phyloP scores from a whole-genome alignment of 1,140 invertebrate genomes.

The Drosophila watanabei region DNA sequence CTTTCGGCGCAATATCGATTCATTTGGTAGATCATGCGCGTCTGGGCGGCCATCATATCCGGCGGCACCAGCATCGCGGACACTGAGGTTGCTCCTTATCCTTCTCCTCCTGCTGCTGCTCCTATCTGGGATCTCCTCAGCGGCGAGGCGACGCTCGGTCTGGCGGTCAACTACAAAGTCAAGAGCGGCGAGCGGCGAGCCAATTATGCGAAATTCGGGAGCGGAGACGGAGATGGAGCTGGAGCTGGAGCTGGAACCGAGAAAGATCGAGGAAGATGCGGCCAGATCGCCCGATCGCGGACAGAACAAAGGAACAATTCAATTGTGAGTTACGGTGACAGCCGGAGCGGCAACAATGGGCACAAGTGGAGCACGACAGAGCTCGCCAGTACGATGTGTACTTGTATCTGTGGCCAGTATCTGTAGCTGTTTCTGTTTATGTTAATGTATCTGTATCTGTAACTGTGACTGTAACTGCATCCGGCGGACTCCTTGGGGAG shows the following conservation, averaged over 20 bases:
- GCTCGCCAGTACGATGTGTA: constrained; percentile 9
- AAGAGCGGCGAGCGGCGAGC: constrained; percentile 29
- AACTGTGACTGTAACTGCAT: constrained; percentile 4
- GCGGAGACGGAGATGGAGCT: neutral
- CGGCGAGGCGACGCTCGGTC: constrained; percentile 50
- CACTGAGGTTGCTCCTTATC: neutral
- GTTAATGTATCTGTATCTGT: constrained; percentile 9
- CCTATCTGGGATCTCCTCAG: neutral
- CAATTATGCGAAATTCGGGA: constrained; percentile 68
- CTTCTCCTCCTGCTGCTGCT: neutral
- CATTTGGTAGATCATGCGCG: constrained; percentile 96
- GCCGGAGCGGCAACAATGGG: constrained; percentile 64
- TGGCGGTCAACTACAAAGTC: constrained; percentile 60
- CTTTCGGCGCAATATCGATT: constrained; percentile 97
- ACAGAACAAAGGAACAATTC: constrained; percentile 79
- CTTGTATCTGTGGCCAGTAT: constrained; percentile 9
- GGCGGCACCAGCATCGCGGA: constrained; percentile 89
- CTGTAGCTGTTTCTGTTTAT: neutral
- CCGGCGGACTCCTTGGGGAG: constrained; percentile 20
- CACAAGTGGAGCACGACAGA: constrained; percentile 65
- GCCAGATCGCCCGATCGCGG: constrained; percentile 7
- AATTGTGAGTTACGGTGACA: constrained; percentile 82
- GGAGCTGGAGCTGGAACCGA: neutral
- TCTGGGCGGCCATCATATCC: constrained; percentile 95
- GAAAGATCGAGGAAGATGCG: neutral